phyloP scores from a whole-genome alignment of 2,797 vertebrate genomes.

The Esox masquinongy region DNA sequence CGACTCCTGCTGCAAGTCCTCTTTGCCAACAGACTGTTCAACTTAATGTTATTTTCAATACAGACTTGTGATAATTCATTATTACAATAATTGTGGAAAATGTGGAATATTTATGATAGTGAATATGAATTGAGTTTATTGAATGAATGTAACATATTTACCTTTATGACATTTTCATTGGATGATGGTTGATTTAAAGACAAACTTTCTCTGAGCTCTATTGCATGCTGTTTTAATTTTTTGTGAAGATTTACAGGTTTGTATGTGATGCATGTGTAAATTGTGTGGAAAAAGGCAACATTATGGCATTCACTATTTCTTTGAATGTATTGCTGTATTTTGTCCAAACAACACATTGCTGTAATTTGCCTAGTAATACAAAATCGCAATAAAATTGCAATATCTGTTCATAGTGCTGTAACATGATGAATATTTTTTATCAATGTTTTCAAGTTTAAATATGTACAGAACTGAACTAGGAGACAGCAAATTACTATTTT shows the following conservation, averaged over 20 bases:
- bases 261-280: constrained; percentile 68
- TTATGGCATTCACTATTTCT: constrained; percentile 60
- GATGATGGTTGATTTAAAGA: constrained; percentile 37
- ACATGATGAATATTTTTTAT: constrained; percentile 2
- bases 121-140: constrained; percentile 40
- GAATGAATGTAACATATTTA: constrained; percentile 40
- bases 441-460: background rate
- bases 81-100: constrained; percentile 56
- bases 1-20: constrained; percentile 60
- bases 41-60: constrained; percentile 39
- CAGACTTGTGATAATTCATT: constrained; percentile 41
- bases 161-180: background rate
- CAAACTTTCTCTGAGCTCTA: constrained; percentile 52
- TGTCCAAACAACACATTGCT: constrained; percentile 63
- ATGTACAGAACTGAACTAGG: background rate
- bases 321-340: constrained; percentile 66
- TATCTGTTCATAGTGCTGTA: constrained; percentile 50
- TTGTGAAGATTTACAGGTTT: constrained; percentile 61
- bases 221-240: constrained; percentile 64
- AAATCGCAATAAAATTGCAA: constrained; percentile 75
- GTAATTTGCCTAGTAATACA: constrained; percentile 70
- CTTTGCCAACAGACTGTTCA: constrained; percentile 55
- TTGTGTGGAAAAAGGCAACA: constrained; percentile 37
- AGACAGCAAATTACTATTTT: background rate
- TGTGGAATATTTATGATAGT: constrained; percentile 53